Base-by-base conservation (phyloP, 2,888 invertebrate species). In the Notodonta ziczac region DNA sequence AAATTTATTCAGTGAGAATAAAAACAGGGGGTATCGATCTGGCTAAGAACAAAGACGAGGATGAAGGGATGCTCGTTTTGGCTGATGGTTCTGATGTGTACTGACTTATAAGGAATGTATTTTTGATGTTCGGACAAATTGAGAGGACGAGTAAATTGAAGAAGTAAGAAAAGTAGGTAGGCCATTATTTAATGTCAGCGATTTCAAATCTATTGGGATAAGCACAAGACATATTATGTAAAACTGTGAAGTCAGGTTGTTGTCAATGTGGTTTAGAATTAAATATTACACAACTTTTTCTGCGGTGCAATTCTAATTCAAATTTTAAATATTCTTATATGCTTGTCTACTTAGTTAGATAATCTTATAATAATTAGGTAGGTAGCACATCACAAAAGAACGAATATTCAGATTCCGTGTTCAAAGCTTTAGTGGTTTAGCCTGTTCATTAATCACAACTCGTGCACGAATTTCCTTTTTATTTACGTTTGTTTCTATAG, bases 1-100 rank as follows among this genome's bases (percentile, higher is more conserved):
- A 89, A 88, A 90, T 89, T 89, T 90, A 89, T 89, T 85, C 90
- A 79, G 84, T 75, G 81, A 78, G 56, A 56, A 56, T 56, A 81
- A 80, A 84, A 82, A 84, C 82, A 81, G 77, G 73, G 73, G 70
- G 69, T 65, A 77, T 77, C 77, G 77, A 63, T 66, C 62, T 66
- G 24, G 56, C 56, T 55, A 56, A 62, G 81, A 78, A 77, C 77
- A 71, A 69, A 68, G 69, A 65, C 61, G 50, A 58, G 65, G 54
- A 59, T 65, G 59, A 54, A 63, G 61, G 58, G 58, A 62, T 62
- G 66, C 67, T 62, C 66, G 63, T 62, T 65, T 70, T 76, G 73
- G 73, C 69, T 71, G 63, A 58, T 56, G 14, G 16, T 44, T 56
- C 42, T 44, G 55, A 55, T 55, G 39, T 39, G n/a, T 55, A n/a